These are phyloP conservation scores for Melanerpes formicivorus DNA, from an alignment of 2,113 vertebrate genomes.

Conservation along the genomic window DNA sequence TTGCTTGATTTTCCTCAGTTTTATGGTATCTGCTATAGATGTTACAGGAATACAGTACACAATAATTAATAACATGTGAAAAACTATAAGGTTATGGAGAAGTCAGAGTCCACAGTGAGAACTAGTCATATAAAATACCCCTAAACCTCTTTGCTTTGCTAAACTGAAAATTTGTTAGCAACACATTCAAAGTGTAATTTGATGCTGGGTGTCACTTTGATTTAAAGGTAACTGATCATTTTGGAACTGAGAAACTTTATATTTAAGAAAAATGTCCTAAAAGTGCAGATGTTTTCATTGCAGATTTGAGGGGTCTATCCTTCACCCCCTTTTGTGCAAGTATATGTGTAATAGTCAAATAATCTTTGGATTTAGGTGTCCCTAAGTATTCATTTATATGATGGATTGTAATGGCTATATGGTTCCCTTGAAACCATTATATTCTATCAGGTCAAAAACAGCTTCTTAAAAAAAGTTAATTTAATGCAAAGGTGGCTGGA, in stretches of 20 bases:
- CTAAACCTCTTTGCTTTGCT: neutral
- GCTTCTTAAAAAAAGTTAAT: conserved; percentile 45
- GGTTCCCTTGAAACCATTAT: conserved; percentile 77
- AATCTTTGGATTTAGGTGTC: conserved; percentile 75
- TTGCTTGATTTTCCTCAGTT: conserved; percentile 15
- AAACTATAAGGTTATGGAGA: conserved; percentile 3
- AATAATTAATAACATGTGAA: conserved; percentile 56
- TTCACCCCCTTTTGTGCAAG: conserved; percentile 3
- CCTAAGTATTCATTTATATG: conserved; percentile 77
- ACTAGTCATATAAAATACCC: neutral
- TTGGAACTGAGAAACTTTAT: conserved; percentile 4
- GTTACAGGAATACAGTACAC: conserved; percentile 14
- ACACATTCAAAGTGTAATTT: conserved; percentile 10
- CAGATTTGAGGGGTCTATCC: conserved; percentile 36
- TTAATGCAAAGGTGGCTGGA: conserved; percentile 55
- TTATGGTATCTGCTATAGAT: conserved; percentile 12
- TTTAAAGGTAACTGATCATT: neutral
- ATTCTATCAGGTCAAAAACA: conserved; percentile 74
- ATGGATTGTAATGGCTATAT: conserved; percentile 75
- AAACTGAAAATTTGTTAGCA: conserved; percentile 20
- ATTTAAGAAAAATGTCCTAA: conserved; percentile 4
- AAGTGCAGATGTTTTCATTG: conserved; percentile 54
- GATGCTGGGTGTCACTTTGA: neutral
- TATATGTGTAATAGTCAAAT: conserved; percentile 66
- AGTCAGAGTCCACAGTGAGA: neutral